phyloP scores from a whole-genome alignment of 2,797 vertebrate genomes.

The Onychomys arenicola region DNA sequence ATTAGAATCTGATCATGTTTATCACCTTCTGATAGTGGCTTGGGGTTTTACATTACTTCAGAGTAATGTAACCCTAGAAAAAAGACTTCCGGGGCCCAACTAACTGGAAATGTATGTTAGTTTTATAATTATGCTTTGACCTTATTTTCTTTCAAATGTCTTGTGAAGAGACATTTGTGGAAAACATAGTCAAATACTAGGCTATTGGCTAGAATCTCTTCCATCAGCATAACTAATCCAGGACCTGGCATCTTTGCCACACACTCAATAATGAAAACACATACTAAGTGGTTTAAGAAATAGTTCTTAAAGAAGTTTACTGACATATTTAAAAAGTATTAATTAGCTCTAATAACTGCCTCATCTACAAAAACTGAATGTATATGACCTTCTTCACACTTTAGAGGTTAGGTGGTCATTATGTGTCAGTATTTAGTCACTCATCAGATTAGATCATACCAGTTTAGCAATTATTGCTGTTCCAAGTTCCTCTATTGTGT shows the following conservation, averaged over 20 bases:
- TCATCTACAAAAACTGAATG: constrained; percentile 54
- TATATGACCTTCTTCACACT: constrained; percentile 69
- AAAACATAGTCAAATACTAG: constrained; percentile 40
- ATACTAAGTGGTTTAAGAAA: constrained; percentile 36
- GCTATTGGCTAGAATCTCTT: background rate
- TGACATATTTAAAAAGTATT: constrained; percentile 9
- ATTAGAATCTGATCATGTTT: constrained; percentile 70
- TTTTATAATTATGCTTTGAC: constrained; percentile 36
- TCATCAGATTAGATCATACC: constrained; percentile 87
- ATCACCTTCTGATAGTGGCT: constrained; percentile 62
- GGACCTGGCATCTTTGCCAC: background rate
- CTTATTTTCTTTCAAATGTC: constrained; percentile 18
- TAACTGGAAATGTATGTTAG: background rate
- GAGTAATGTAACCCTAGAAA: background rate
- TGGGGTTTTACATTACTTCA: constrained; percentile 47
- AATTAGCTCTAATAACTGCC: constrained; percentile 37
- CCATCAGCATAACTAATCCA: background rate
- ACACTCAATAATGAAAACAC: constrained; percentile 44
- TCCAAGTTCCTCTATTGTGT: constrained; percentile 83
- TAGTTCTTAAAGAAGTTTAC: constrained; percentile 50
- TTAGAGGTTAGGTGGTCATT: constrained; percentile 69
- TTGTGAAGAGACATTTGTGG: background rate
- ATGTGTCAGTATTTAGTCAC: constrained; percentile 62
- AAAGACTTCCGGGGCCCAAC: background rate
- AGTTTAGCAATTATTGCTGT: constrained; percentile 85